These are phyloP conservation scores for Medauroidea extradentata DNA, from an alignment of 1,140 invertebrate species.

Conservation along the genomic window DNA sequence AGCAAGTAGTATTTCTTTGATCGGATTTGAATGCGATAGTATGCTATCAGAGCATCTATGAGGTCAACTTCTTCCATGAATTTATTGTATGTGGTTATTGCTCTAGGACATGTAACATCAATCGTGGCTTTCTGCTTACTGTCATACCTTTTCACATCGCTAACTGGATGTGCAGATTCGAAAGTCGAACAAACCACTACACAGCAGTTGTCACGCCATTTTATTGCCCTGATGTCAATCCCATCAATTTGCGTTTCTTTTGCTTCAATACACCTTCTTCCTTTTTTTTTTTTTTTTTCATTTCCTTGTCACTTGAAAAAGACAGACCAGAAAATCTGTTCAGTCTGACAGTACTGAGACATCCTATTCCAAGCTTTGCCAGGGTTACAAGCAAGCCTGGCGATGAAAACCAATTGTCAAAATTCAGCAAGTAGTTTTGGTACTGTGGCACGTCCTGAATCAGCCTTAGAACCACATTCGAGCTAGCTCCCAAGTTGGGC, in stretches of 20 bases:
- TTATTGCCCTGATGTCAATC: not conserved
- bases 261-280: not conserved
- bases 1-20: constrained; percentile 21
- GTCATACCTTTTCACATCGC: not conserved
- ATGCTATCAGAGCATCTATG: constrained; percentile 14
- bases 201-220: not conserved
- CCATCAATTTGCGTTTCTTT: not conserved
- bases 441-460: not conserved
- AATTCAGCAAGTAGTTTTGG: constrained; percentile 6
- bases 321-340: constrained; percentile 34
- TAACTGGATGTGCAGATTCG: not conserved
- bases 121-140: not conserved
- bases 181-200: not conserved
- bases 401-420: constrained; percentile 29
- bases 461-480: constrained; percentile 25
- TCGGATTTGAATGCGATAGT: constrained; percentile 17
- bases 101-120: constrained; percentile 1
- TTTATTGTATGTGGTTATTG: constrained; percentile 14
- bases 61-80: constrained; percentile 21
- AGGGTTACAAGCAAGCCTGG: constrained; percentile 13
- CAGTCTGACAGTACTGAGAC: constrained; percentile 39
- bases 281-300: not conserved
- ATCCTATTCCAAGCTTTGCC: constrained; percentile 21
- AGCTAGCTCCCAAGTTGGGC: constrained; percentile 25
- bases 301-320: constrained; percentile 18